phyloP scores from a whole-genome alignment of 2,888 invertebrate species.

The Notocelia uddmanniana region DNA sequence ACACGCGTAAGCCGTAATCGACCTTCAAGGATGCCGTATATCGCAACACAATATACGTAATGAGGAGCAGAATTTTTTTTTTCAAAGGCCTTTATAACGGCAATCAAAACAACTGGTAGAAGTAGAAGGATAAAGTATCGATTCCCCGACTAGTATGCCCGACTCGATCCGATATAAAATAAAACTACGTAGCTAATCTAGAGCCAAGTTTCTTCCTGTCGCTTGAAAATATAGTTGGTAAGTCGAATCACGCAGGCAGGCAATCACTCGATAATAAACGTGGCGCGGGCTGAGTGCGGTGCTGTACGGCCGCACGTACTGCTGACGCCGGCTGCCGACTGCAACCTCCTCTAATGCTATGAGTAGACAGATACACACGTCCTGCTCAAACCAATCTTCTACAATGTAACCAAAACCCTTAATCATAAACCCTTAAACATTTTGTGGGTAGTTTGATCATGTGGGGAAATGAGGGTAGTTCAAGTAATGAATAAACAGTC shows the following conservation, averaged over 20 bases:
- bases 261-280: constrained; percentile 84
- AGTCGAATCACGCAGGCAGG: constrained; percentile 81
- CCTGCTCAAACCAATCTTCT: constrained; percentile 8
- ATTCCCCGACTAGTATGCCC: background rate
- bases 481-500: no score
- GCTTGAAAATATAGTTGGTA: constrained; percentile 72
- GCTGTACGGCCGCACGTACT: constrained; percentile 71
- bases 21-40: no score
- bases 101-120: no score
- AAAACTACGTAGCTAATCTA: constrained; percentile 65
- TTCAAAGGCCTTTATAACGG: no score
- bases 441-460: no score
- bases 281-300: constrained; percentile 72
- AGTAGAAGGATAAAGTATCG: background rate
- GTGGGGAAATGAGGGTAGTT: no score
- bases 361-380: constrained; percentile 11
- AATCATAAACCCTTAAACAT: constrained; percentile 14
- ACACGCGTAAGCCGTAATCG: no score
- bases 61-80: no score
- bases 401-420: constrained; percentile 8
- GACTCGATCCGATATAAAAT: constrained; percentile 26
- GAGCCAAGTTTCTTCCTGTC: constrained; percentile 67
- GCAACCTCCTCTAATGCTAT: constrained; percentile 49
- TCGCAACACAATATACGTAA: no score
- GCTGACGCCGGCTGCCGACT: constrained; percentile 64